Conservation (phyloP, 2,797 vertebrate genomes). For the Coregonus ussuriensis region DNA sequence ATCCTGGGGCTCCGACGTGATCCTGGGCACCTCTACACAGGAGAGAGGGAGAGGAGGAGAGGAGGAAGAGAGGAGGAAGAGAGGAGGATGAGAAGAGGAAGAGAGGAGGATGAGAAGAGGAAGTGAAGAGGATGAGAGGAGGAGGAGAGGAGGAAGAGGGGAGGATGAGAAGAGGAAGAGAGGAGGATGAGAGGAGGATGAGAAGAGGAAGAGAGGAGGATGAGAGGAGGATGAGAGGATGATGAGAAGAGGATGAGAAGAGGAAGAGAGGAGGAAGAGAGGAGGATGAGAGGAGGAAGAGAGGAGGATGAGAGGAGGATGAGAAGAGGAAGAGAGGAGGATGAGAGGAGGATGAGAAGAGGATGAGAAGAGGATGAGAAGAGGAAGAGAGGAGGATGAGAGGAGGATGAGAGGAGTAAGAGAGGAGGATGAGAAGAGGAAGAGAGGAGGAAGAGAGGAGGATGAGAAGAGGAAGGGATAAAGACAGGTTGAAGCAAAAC, state of each 20-base stretch:
- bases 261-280: background rate
- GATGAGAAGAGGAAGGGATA: background rate
- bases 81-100: background rate
- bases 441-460: background rate
- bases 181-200: background rate
- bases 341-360: background rate
- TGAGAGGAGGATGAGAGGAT: background rate
- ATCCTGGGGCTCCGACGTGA: slow-evolving; percentile 98
- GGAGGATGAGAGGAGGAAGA: background rate
- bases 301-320: background rate
- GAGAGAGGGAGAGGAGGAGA: slow-evolving; percentile 7
- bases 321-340: background rate
- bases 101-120: background rate
- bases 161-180: background rate
- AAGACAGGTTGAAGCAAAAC: background rate
- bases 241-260: too few relatives aligned
- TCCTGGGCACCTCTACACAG: slow-evolving; percentile 90
- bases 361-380: background rate
- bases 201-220: background rate
- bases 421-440: background rate
- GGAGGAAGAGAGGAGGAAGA: background rate
- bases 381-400: background rate
- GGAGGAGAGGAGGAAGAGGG: background rate
- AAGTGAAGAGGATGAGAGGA: background rate
- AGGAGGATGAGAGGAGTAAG: background rate